phyloP scores from a whole-genome alignment of 2,888 invertebrate genomes.

The Melinopterus prodromus region DNA sequence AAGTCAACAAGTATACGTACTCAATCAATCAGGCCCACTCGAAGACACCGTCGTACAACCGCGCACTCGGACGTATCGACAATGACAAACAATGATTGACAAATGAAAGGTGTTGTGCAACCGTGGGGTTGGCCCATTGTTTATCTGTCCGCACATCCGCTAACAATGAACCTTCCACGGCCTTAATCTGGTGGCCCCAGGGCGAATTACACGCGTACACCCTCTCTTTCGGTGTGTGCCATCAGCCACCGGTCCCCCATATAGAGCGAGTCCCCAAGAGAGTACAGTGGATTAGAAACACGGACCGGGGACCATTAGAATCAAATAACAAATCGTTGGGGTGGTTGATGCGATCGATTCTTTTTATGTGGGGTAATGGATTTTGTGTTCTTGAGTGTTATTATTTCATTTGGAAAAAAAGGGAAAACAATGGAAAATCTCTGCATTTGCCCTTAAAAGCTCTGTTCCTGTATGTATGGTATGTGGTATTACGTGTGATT shows the following conservation, averaged over 20 bases:
- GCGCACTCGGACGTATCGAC: conserved; percentile 13
- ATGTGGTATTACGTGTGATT: no score
- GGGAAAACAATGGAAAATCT: background rate
- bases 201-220: conserved; percentile 44
- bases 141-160: conserved; percentile 52
- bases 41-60: background rate
- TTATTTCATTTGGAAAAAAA: background rate
- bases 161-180: conserved; percentile 39
- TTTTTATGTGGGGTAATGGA: background rate
- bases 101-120: conserved; percentile 55
- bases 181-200: conserved; percentile 41
- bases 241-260: background rate
- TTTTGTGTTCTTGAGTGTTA: background rate
- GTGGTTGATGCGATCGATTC: conserved; percentile 15
- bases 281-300: conserved; percentile 43
- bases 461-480: background rate
- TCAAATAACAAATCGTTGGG: conserved; percentile 35
- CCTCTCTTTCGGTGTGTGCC: conserved; percentile 33
- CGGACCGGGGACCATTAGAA: conserved; percentile 33
- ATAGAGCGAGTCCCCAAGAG: conserved; percentile 12
- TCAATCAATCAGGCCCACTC: background rate
- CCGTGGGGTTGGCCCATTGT: conserved; percentile 51
- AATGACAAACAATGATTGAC: conserved; percentile 47
- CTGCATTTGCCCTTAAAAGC: background rate
- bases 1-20: background rate